phyloP scores from a whole-genome alignment of 1,140 invertebrate species.

The Calephelis nemesis region DNA sequence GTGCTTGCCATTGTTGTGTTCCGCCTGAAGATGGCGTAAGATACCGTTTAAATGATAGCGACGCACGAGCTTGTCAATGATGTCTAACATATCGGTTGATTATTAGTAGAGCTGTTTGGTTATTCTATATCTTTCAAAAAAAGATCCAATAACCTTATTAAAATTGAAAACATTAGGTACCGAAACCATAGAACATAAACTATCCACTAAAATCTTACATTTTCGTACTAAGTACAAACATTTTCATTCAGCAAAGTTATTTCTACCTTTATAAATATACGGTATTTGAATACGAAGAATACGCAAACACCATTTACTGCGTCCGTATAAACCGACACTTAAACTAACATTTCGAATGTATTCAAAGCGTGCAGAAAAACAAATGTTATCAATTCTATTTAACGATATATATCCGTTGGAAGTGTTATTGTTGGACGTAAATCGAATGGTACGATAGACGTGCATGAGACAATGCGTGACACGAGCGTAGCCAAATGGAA shows the following conservation, averaged over 20 bases:
- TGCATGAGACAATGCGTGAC: constrained; percentile 9
- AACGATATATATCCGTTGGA: constrained; percentile 22
- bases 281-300: constrained; percentile 23
- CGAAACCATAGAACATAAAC: too few relatives aligned
- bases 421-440: constrained; percentile 26
- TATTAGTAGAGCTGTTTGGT: too few relatives aligned
- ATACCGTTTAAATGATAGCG: too few relatives aligned
- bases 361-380: constrained; percentile 14
- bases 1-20: too few relatives aligned
- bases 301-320: constrained; percentile 15
- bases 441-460: constrained; percentile 22
- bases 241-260: constrained; percentile 8
- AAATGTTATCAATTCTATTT: constrained; percentile 26
- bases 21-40: too few relatives aligned
- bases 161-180: too few relatives aligned
- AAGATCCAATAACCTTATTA: too few relatives aligned
- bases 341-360: constrained; percentile 22
- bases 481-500: constrained; percentile 16
- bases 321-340: constrained; percentile 20
- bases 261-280: constrained; percentile 5
- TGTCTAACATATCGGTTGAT: too few relatives aligned
- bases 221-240: neutral
- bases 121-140: too few relatives aligned
- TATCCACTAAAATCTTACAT: too few relatives aligned
- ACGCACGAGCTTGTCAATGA: too few relatives aligned